A percentile compares a stretch with the other conserved stretches of the same genome.
These are phyloP conservation scores for Galerucella nymphaeae DNA, from an alignment of 2,888 invertebrate genomes.

Conservation along the genomic window DNA sequence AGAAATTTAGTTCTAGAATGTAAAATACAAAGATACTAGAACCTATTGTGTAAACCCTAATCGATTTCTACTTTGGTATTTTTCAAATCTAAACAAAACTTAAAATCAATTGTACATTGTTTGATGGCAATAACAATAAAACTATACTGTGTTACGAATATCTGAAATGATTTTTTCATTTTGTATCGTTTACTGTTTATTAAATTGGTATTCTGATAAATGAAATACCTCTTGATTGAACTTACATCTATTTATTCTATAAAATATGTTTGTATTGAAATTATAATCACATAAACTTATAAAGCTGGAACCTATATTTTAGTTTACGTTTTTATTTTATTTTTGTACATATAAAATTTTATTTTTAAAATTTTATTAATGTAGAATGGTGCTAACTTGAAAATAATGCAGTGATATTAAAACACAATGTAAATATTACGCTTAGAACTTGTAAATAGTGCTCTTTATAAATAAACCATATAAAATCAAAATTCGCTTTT, in stretches of 20 bases:
- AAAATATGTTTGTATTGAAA: conserved; percentile 30
- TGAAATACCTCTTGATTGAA: neutral
- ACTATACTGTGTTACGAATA: neutral
- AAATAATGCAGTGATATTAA: conserved; percentile 35
- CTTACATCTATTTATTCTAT: conserved; percentile 27
- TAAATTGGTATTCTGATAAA: neutral
- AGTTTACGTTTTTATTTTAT: conserved; percentile 30
- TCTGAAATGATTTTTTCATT: neutral
- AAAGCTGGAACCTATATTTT: conserved; percentile 32
- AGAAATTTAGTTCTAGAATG: neutral
- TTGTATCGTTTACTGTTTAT: neutral
- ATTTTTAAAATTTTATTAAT: conserved; percentile 29
- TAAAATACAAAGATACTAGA: neutral
- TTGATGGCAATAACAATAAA: conserved; percentile 13
- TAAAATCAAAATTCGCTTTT: conserved; percentile 24
- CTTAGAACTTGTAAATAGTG: conserved; percentile 32
- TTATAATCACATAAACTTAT: conserved; percentile 25
- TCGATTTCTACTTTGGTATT: no score
- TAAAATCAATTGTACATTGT: neutral
- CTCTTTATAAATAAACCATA: conserved; percentile 31
- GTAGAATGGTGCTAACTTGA: conserved; percentile 35
- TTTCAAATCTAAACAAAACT: neutral
- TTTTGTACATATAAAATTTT: conserved; percentile 33
- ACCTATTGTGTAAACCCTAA: neutral
- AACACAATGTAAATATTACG: conserved; percentile 36